Percentiles rank a stretch among this genome's conserved stretches.
These are phyloP conservation scores for Priocnemis perturbator DNA, from an alignment of 2,888 invertebrate species.

Conservation along the genomic window DNA sequence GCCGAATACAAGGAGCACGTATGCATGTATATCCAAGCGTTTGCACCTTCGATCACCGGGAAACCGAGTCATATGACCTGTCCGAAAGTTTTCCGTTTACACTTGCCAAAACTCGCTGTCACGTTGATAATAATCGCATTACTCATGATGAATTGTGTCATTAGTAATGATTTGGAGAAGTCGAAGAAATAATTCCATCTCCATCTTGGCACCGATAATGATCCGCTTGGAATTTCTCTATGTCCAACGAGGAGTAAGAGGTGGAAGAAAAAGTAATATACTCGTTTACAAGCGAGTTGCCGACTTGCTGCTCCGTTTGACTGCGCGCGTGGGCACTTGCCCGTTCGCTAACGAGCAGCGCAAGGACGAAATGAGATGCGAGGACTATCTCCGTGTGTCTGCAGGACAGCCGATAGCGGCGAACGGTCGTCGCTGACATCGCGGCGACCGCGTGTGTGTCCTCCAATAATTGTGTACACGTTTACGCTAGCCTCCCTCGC, in stretches of 20 bases:
- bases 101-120: too few species aligned
- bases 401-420: constrained; percentile 67
- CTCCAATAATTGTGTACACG: constrained; percentile 59
- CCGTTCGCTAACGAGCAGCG: constrained; percentile 25
- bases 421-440: constrained; percentile 73
- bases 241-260: too few species aligned
- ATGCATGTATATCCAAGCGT: constrained; percentile 17
- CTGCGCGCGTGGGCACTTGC: neutral
- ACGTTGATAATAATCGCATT: too few species aligned
- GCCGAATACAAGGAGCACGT: constrained; percentile 24
- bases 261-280: too few species aligned
- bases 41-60: constrained; percentile 52
- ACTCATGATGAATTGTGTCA: too few species aligned
- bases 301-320: too few species aligned
- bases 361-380: constrained; percentile 23
- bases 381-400: constrained; percentile 43
- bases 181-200: too few species aligned
- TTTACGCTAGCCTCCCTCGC: constrained; percentile 58
- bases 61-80: constrained; percentile 13
- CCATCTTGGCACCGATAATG: too few species aligned
- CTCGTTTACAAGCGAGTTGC: too few species aligned
- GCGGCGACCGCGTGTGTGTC: constrained; percentile 47
- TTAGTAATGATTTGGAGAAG: too few species aligned
- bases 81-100: too few species aligned
- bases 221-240: too few species aligned